Evolutionary conservation across 2,888 invertebrate species (phyloP).

Genomic region (Trisateles emortualis): DNA sequence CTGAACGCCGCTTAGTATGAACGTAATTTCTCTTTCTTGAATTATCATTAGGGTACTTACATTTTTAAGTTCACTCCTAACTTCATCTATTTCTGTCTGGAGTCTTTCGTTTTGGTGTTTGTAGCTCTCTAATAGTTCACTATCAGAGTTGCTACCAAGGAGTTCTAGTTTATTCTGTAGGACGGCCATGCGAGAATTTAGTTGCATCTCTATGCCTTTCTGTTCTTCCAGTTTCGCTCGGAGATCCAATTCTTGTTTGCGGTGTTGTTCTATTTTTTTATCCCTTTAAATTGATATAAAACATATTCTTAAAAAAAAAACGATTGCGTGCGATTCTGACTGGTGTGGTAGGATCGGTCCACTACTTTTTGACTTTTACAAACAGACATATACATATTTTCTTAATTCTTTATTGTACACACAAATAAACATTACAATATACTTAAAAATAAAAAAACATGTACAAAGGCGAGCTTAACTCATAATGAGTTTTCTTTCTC

Average conservation of each 20-base stretch:
- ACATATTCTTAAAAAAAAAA: background rate
- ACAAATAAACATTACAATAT: no score
- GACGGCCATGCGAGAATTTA: slow-evolving; percentile 73
- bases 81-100: slow-evolving; percentile 65
- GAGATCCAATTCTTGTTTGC: slow-evolving; percentile 75
- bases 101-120: slow-evolving; percentile 72
- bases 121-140: slow-evolving; percentile 68
- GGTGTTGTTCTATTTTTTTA: slow-evolving; percentile 74
- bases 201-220: slow-evolving; percentile 75
- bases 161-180: slow-evolving; percentile 74
- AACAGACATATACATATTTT: no score
- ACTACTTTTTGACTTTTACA: no score
- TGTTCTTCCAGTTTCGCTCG: slow-evolving; percentile 73
- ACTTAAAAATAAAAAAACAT: no score
- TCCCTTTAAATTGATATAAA: slow-evolving; percentile 58
- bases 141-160: slow-evolving; percentile 64
- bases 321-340: no score
- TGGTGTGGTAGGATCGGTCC: no score
- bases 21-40: no score
- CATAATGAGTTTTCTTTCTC: no score
- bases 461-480: no score
- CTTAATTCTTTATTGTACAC: no score
- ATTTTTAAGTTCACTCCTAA: slow-evolving; percentile 71
- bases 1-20: no score
- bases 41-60: slow-evolving; percentile 46